Base-by-base conservation (phyloP, 1,140 invertebrate species). In the Macrobrachium nipponense region DNA sequence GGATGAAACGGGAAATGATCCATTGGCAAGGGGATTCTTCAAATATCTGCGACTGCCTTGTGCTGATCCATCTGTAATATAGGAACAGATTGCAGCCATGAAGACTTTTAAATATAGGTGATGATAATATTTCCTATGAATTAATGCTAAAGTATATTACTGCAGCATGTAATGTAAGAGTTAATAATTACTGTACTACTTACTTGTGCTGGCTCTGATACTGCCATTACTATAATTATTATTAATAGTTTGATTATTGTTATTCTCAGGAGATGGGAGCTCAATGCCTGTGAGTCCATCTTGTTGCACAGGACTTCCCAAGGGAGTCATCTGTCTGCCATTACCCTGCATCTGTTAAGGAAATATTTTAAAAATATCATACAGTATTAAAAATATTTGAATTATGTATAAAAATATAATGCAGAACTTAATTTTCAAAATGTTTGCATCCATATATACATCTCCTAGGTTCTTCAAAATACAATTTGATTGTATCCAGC, bases 301-400 rank as follows among this genome's bases (percentile, higher is more conserved):
- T 15, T 77, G 51, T 59, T 64, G 66, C 8, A 80, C 44, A 43
- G 84, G 77, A 18, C 58, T 86, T 17, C 84, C 83, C 7, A 80
- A 15, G n/a, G 76, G 84, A 7, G 84, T 80, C 84, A 86, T 87
- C 85, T 81, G 85, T n/a, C 70, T 70, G 5, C 85, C 85, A 70
- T 87, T 87, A 18, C 85, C 79, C 75, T 87, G 85, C 85, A 87
- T 82, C 85, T 87, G 85, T 23, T 23, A 44, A 68, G 43, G 61
- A 76, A 70, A 12, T 70, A 8, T 10, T 51, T 3, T 3, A 10
- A 51, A 51, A 51, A 51, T 51, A 51, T 51, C 0, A 8, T 36
- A n/a, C n/a, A n/a, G n/a, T n/a, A 36, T 36, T 36, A 36, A 36
- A 36, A 1, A 36, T 36, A 2, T 36, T 36, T 36, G 27, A 36